These are phyloP conservation scores for Crepidodera aurea DNA, from an alignment of 2,888 invertebrate species.

Conservation along the genomic window DNA sequence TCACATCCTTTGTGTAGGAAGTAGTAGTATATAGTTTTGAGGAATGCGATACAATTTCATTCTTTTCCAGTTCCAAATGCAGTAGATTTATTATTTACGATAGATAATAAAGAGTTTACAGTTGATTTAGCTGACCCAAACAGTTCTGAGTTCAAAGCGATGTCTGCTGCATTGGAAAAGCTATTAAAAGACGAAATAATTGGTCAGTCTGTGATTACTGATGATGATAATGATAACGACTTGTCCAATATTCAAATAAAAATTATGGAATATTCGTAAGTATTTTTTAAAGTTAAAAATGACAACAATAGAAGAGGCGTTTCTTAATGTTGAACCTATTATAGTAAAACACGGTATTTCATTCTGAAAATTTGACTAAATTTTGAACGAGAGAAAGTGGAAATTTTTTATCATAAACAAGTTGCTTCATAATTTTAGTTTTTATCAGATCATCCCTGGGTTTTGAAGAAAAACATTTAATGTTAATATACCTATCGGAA, in stretches of 20 bases:
- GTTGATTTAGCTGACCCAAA: conserved; percentile 68
- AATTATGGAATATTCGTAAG: conserved; percentile 69
- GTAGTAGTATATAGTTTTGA: too few relatives aligned
- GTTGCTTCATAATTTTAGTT: too few relatives aligned
- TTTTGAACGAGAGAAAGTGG: too few relatives aligned
- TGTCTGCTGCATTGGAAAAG: conserved; percentile 68
- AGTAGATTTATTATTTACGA: conserved; percentile 72
- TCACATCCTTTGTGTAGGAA: too few relatives aligned
- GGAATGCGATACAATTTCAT: too few relatives aligned
- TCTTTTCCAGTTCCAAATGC: conserved; percentile 69
- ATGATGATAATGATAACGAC: conserved; percentile 54
- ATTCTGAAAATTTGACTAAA: too few relatives aligned
- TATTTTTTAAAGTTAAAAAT: conserved; percentile 23
- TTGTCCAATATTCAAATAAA: conserved; percentile 67
- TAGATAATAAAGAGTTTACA: conserved; percentile 72
- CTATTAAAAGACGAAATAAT: conserved; percentile 63
- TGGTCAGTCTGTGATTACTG: background rate
- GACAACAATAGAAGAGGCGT: background rate
- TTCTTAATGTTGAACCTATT: too few relatives aligned
- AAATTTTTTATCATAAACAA: too few relatives aligned
- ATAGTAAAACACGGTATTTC: too few relatives aligned
- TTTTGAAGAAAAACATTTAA: too few relatives aligned
- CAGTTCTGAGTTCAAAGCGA: conserved; percentile 69
- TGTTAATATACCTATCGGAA: too few relatives aligned
- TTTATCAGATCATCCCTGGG: too few relatives aligned